Percentiles rank a stretch among this genome's conserved stretches.
These are phyloP conservation scores for Kryptolebias ocellatus DNA, from an alignment of 2,797 vertebrate species.

Conservation along the genomic window DNA sequence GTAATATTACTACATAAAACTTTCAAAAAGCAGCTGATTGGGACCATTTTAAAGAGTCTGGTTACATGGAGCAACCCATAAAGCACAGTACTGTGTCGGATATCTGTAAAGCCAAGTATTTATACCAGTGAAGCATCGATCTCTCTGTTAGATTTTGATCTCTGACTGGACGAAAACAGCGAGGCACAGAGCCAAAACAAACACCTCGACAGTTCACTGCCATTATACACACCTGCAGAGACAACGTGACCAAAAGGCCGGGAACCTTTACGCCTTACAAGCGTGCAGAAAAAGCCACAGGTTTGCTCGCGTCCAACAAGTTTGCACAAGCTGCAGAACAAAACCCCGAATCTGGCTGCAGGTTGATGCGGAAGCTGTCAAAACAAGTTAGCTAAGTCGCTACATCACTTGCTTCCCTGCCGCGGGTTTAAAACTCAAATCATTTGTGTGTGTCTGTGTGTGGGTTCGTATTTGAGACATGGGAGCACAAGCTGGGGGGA, in stretches of 20 bases:
- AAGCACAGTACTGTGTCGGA: no score
- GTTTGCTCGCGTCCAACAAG: neutral
- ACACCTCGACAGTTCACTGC: neutral
- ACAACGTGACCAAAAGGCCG: no score
- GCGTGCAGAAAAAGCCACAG: neutral
- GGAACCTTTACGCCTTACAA: neutral
- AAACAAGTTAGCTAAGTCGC: slow-evolving; percentile 28
- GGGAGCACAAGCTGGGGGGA: neutral
- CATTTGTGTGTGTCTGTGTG: no score
- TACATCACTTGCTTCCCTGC: neutral
- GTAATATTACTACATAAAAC: no score
- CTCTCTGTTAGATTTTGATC: no score
- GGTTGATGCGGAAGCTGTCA: slow-evolving; percentile 69
- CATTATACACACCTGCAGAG: neutral
- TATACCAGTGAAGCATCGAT: no score
- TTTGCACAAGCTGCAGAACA: slow-evolving; percentile 19
- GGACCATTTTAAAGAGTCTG: no score
- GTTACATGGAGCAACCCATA: no score
- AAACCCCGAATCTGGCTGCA: slow-evolving; percentile 19
- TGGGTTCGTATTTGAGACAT: neutral
- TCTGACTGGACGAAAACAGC: no score
- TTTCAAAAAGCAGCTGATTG: no score
- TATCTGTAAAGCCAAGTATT: no score
- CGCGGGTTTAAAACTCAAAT: neutral
- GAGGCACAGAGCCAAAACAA: slow-evolving; percentile 24